phyloP scores from a whole-genome alignment of 2,113 vertebrate species.

The Heteronetta atricapilla region DNA sequence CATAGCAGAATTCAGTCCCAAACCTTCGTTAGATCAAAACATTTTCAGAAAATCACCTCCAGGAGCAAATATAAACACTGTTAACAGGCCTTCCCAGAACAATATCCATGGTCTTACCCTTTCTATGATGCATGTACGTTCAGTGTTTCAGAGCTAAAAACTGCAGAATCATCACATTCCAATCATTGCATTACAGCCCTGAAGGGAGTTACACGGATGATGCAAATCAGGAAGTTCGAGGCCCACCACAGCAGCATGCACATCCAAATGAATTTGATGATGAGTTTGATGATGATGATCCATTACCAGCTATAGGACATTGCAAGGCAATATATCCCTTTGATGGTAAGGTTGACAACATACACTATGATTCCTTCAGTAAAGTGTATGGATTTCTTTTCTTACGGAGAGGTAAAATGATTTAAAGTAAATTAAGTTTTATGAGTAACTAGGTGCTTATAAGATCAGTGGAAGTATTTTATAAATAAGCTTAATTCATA shows the following conservation, averaged over 20 bases:
- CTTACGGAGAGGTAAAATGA: not conserved
- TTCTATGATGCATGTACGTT: fast-evolving
- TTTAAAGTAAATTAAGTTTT: not conserved
- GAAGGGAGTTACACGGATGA: constrained; percentile 98
- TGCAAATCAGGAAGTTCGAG: constrained; percentile 90
- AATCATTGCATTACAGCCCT: constrained; percentile 76
- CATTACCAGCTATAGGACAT: constrained; percentile 93
- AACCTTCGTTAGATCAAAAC: not conserved
- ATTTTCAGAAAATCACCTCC: not conserved
- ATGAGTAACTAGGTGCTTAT: not conserved
- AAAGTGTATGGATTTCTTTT: not conserved
- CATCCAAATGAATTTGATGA: constrained; percentile 93
- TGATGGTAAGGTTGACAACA: constrained; percentile 81
- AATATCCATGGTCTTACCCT: fast-evolving
- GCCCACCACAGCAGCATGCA: constrained; percentile 81
- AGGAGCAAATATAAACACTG: not conserved
- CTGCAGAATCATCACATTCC: not conserved
- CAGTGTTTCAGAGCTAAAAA: not conserved
- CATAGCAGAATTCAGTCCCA: not conserved
- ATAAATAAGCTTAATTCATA: not conserved
- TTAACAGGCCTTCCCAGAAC: not conserved
- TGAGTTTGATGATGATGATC: constrained; percentile 97
- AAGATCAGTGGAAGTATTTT: not conserved
- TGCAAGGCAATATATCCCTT: constrained; percentile 98
- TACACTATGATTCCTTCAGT: not conserved